Conservation (phyloP, 2,888 invertebrate species). For the Cephus pulcher region DNA sequence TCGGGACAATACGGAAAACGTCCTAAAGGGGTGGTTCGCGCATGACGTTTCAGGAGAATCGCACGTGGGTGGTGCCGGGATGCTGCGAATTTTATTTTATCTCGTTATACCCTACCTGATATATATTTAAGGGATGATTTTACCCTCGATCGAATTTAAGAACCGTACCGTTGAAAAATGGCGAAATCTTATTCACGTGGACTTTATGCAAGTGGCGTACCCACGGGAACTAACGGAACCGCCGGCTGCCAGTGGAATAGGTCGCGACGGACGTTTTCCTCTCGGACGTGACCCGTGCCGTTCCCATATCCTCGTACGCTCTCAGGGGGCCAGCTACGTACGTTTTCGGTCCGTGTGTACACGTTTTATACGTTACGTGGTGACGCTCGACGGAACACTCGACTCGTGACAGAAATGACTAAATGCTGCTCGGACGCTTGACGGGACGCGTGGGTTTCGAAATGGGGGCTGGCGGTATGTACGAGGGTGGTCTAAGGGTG, state of each 20-base stretch:
- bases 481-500: conserved; percentile 29
- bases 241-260: not conserved
- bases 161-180: too few species aligned
- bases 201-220: not conserved
- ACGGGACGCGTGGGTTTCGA: not conserved
- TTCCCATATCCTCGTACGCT: not conserved
- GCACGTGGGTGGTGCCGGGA: too few species aligned
- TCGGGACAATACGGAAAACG: too few species aligned
- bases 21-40: too few species aligned
- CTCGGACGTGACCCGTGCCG: not conserved
- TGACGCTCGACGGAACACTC: conserved; percentile 48
- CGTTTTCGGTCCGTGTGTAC: conserved; percentile 4
- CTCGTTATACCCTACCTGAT: not conserved
- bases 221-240: not conserved
- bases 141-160: too few species aligned
- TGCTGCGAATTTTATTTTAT: not conserved
- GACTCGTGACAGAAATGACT: conserved; percentile 66
- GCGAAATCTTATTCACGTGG: not conserved
- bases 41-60: too few species aligned
- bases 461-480: conserved; percentile 1
- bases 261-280: not conserved
- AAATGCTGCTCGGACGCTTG: conserved; percentile 50
- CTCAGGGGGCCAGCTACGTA: not conserved
- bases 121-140: not conserved
- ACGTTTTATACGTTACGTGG: conserved; percentile 43